These are phyloP conservation scores for Callospermophilus lateralis DNA, from an alignment of 2,113 vertebrate species.

Conservation along the genomic window DNA sequence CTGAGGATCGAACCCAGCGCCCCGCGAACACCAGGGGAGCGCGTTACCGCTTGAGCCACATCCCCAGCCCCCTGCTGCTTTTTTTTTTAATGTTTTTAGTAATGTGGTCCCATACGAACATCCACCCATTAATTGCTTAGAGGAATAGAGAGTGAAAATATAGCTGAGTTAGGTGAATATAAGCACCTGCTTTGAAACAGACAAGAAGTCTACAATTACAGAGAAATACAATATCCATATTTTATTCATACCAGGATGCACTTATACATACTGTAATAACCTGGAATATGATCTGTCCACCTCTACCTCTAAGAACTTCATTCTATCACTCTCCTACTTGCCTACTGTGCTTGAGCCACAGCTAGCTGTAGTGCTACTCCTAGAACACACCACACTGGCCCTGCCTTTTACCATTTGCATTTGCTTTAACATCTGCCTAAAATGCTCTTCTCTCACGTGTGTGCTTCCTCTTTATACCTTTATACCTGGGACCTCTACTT, in stretches of 20 bases:
- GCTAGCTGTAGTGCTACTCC: background rate
- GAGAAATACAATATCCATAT: background rate
- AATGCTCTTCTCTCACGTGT: background rate
- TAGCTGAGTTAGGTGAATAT: background rate
- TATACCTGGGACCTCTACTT: background rate
- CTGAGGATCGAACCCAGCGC: too few relatives aligned
- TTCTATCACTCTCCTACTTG: background rate
- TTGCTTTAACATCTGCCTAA: background rate
- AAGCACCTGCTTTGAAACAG: slow-evolving; percentile 11
- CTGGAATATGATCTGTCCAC: background rate
- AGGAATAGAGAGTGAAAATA: background rate
- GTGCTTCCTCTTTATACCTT: background rate
- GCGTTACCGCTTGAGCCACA: too few relatives aligned
- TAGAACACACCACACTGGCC: background rate
- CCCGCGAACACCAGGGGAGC: too few relatives aligned
- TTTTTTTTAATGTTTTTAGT: too few relatives aligned
- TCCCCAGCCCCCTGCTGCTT: too few relatives aligned
- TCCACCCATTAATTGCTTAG: background rate
- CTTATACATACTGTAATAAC: background rate
- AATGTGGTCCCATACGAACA: too few relatives aligned
- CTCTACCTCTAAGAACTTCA: background rate
- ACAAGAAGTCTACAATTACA: background rate
- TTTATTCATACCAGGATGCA: background rate
- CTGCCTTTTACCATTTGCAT: background rate
- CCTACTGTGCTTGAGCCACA: background rate